Evolutionary conservation across 1,140 invertebrate genomes (phyloP).

Genomic region (Sarcophaga peregrina): DNA sequence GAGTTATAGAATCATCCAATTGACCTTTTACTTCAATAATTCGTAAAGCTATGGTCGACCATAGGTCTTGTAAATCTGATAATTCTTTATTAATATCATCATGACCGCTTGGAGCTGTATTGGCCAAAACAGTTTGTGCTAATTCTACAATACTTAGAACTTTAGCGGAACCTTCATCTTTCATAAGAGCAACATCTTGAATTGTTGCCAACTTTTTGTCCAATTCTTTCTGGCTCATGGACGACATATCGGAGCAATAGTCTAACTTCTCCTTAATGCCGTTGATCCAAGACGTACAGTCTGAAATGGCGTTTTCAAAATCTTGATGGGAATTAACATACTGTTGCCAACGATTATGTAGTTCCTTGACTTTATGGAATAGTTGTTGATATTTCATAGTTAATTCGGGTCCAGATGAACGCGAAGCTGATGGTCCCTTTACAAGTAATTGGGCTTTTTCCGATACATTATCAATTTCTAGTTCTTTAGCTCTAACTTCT

Average conservation of each 20-base stretch:
- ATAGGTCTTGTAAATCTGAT: conserved; percentile 87
- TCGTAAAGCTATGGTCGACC: conserved; percentile 85
- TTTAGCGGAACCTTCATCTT: conserved; percentile 91
- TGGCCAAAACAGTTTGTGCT: conserved; percentile 91
- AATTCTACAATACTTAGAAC: conserved; percentile 87
- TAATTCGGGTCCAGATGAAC: conserved; percentile 83
- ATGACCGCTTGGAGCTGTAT: conserved; percentile 89
- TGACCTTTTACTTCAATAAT: conserved; percentile 90
- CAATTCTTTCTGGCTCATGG: conserved; percentile 84
- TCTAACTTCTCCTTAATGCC: conserved; percentile 85
- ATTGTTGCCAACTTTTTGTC: conserved; percentile 86
- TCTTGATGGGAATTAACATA: conserved; percentile 91
- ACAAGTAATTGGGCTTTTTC: conserved; percentile 88
- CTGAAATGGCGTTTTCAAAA: conserved; percentile 82
- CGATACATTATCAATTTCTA: conserved; percentile 92
- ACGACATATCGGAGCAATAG: conserved; percentile 84
- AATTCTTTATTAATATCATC: conserved; percentile 86
- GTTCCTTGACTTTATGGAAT: conserved; percentile 89
- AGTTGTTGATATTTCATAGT: conserved; percentile 91
- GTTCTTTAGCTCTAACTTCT: conserved; percentile 88
- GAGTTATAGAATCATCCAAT: conserved; percentile 89
- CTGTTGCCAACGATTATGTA: conserved; percentile 90
- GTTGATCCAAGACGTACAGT: conserved; percentile 86
- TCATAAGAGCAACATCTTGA: conserved; percentile 85
- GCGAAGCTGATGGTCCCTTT: conserved; percentile 71